A percentile compares a stretch with the other conserved stretches of the same genome.
These are phyloP conservation scores for Pachyramphus minor DNA, from an alignment of 2,113 vertebrate species.

Conservation along the genomic window DNA sequence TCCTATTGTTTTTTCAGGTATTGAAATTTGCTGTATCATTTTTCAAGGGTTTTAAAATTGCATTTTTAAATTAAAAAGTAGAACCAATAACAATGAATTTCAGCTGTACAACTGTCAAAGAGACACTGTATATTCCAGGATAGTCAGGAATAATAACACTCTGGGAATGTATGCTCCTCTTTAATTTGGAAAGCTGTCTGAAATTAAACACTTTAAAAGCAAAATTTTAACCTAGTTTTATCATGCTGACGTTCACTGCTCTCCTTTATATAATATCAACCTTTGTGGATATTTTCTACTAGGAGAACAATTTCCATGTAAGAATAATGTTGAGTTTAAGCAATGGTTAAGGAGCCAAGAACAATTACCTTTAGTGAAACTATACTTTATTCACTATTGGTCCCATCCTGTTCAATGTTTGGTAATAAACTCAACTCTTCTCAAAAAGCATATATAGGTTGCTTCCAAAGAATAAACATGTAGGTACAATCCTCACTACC, in stretches of 20 bases:
- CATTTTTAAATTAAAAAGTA: conserved; percentile 45
- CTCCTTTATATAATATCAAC: neutral
- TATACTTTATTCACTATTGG: neutral
- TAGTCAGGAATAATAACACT: conserved; percentile 2
- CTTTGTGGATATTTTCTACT: neutral
- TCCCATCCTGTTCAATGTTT: neutral
- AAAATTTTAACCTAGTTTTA: conserved; percentile 27
- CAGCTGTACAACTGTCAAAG: neutral
- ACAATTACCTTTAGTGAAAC: neutral
- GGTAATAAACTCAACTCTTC: neutral
- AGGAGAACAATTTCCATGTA: neutral
- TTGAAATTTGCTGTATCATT: conserved; percentile 53
- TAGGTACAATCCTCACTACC: neutral
- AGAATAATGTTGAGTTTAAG: conserved; percentile 2
- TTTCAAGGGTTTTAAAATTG: conserved; percentile 51
- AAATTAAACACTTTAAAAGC: conserved; percentile 34
- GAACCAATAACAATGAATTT: conserved; percentile 21
- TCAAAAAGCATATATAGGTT: neutral
- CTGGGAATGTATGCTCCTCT: neutral
- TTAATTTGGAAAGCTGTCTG: conserved; percentile 40
- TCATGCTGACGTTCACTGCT: neutral
- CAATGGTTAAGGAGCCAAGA: neutral
- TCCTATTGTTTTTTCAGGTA: conserved; percentile 62
- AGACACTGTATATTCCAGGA: neutral
- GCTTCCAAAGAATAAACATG: neutral